Base-by-base conservation (phyloP, 2,797 vertebrate genomes). In the Parauchenoglanis punctatus region DNA sequence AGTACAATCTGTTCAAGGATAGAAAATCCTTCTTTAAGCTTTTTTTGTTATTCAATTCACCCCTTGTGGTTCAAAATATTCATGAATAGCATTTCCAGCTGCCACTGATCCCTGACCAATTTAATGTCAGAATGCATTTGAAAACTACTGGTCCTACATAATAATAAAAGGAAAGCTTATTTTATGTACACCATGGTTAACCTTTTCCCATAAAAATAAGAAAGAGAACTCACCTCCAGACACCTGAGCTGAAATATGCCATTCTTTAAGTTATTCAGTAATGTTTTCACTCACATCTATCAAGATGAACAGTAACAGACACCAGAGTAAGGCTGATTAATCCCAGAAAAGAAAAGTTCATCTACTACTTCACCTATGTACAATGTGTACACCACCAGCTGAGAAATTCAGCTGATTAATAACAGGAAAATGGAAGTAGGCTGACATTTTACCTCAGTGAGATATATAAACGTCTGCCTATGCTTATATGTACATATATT, bases 191-290 rank as follows among this genome's bases (percentile, higher is more conserved):
- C 44, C 70, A 72, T 44, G 23, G 44, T n/a, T n/a, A 12, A 52
- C 44, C n/a, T 31, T 56, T 77, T 28, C 18, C 10, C 6, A 31
- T 17, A 18, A 6, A 18, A 54, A 54, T 31, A 54, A 56, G 75
- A 77, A 54, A 56, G 13, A 28, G 13, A 31, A 56, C 44, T 1
- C 11, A n/a, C 25, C 11, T 7, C 4, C 13, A 75, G 23, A 52
- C 25, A 15, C 23, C 44, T n/a, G 25, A 49, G 12, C 13, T 52
- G 13, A 54, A 76, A 52, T 76, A 28, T 54, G 13, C 49, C n/a
- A 28, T 35, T 75, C 78, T 86, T 73, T 87, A 90, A 89, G 72
- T 68, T 40, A 72, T 52, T 65, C 58, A 81, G 17, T 40, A 54
- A 10, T 18, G 12, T 52, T 73, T 87, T 89, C 58, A 88, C 58